Percentiles rank a stretch among this genome's conserved stretches.
Evolutionary conservation across 2,797 vertebrate genomes (phyloP).

Genomic region (Luscinia megarhynchos): DNA sequence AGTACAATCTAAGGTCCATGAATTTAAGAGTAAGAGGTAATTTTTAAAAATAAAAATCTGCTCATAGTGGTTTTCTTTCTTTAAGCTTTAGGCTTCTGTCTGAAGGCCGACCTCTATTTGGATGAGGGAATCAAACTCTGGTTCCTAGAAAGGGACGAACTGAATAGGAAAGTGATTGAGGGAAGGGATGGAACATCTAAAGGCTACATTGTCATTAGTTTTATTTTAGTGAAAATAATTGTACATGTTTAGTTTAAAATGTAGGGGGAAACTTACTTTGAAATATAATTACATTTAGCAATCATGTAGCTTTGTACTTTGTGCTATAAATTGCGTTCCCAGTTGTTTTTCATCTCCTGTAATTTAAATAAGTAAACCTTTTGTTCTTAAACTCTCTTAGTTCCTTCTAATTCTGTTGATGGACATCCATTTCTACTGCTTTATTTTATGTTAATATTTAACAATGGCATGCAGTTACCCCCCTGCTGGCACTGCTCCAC

Average conservation of each 20-base stretch:
- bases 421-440: constrained; percentile 81
- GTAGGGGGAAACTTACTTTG: constrained; percentile 66
- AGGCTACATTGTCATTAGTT: constrained; percentile 58
- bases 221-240: constrained; percentile 73
- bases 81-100: background rate
- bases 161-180: constrained; percentile 68
- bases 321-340: constrained; percentile 75
- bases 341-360: constrained; percentile 80
- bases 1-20: background rate
- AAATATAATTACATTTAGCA: constrained; percentile 75
- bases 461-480: constrained; percentile 82
- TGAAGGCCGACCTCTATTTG: constrained; percentile 5
- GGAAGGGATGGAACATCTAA: constrained; percentile 51
- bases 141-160: constrained; percentile 62
- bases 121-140: constrained; percentile 42
- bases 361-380: constrained; percentile 84
- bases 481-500: constrained; percentile 73
- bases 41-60: constrained; percentile 13
- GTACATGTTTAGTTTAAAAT: constrained; percentile 63
- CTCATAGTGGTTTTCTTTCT: background rate
- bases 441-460: constrained; percentile 84
- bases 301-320: constrained; percentile 69
- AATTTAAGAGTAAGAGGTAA: constrained; percentile 29
- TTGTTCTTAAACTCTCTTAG: constrained; percentile 83
- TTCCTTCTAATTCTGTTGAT: constrained; percentile 82